Evolutionary conservation across 2,888 invertebrate species (phyloP), one percentile per base, ranked within the genome.

Genomic region (Prosapia bicincta): DNA sequence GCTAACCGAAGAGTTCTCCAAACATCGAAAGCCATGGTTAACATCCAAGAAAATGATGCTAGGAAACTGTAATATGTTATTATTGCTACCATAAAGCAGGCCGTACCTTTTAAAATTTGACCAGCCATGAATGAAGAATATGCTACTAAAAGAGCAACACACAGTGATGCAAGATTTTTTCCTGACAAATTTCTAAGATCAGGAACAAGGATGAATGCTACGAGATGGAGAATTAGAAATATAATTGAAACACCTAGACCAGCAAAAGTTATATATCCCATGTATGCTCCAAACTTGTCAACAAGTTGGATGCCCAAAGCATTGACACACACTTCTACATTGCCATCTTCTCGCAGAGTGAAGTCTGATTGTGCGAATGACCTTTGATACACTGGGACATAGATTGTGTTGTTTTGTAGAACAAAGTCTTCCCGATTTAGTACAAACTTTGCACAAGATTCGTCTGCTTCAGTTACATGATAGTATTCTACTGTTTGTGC

Each of bases 11-110:
- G 82, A n/a, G 85, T 87, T 79, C 84, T 83, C 83, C 84, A 86
- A 15, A 85, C 86, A 79, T 88, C 88, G 81, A 86, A 86, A 0
- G 88, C 85, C 83, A 88, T 85, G 2, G 87, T 84, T 71, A 87
- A 85, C 86, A 87, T 87, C 89, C 89, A 89, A 77, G 85, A 85
- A 81, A 88, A 88, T 1, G 88, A 85, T 0, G 87, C 84, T 75
- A 88, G 82, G 81, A 87, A 88, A 78, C 85, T 83, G 82, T 86
- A 88, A 79, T 88, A 87, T 73, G 86, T 85, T 25, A 84, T 77
- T 1, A 86, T 82, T 9, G 85, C 88, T 15, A 86, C 80, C 0
- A 83, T 81, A 20, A 84, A 81, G 79, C 88, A 88, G 5, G 82
- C 81, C 13, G 74, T 77, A 0, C 81, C 81, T 24, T 79, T 77